These are phyloP conservation scores for Polyommatus iphigenia DNA, from an alignment of 2,888 invertebrate genomes.

Conservation along the genomic window DNA sequence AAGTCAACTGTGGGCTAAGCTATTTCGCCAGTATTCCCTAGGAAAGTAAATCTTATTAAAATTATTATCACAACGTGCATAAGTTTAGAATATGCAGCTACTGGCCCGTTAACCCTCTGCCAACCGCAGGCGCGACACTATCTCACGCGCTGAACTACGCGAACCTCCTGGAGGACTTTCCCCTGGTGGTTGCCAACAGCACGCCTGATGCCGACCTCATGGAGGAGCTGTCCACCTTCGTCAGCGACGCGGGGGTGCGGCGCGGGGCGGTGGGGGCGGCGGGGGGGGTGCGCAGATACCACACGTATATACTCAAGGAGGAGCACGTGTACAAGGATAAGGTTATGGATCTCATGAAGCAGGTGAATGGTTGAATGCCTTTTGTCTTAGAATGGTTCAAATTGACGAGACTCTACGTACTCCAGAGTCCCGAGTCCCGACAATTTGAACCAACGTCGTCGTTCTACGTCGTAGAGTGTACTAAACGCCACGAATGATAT, in stretches of 20 bases:
- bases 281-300: constrained; percentile 24
- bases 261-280: constrained; percentile 31
- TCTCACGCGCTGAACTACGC: not conserved
- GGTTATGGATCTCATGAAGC: constrained; percentile 48
- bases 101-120: not conserved
- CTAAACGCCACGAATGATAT: too few relatives aligned
- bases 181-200: not conserved
- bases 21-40: too few relatives aligned
- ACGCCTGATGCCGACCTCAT: not conserved
- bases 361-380: constrained; percentile 34
- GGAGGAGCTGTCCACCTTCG: not conserved
- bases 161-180: not conserved
- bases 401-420: too few relatives aligned
- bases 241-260: constrained; percentile 7
- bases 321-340: constrained; percentile 34
- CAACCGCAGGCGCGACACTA: not conserved
- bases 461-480: too few relatives aligned
- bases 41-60: too few relatives aligned
- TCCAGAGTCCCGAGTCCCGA: too few relatives aligned
- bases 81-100: too few relatives aligned
- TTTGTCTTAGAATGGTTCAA: too few relatives aligned
- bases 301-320: not conserved
- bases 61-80: too few relatives aligned
- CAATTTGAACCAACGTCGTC: too few relatives aligned
- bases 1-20: too few relatives aligned